Evolutionary conservation across 2,888 invertebrate genomes (phyloP).

Genomic region (Venusia cambrica): DNA sequence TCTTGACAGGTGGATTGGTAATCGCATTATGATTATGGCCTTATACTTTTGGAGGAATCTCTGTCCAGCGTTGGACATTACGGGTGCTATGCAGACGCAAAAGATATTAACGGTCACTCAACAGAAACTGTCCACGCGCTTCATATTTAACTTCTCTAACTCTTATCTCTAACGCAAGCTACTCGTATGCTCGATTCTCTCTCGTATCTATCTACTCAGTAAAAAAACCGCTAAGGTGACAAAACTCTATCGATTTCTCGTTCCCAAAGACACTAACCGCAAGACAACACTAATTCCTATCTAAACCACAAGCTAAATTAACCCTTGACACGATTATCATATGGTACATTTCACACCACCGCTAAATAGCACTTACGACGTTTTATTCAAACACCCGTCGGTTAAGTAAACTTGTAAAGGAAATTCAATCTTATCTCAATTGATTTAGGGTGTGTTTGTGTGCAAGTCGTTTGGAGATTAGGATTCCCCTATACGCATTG

Average conservation of each 20-base stretch:
- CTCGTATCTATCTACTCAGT: too few species aligned
- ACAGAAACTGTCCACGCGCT: too few species aligned
- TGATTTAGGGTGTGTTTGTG: conserved; percentile 35
- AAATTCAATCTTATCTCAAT: conserved; percentile 30
- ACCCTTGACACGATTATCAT: conserved; percentile 26
- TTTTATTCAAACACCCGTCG: conserved; percentile 8
- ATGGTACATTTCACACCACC: conserved; percentile 29
- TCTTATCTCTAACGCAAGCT: too few species aligned
- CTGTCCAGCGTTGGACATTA: too few species aligned
- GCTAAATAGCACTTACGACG: conserved; percentile 26
- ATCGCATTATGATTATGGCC: too few species aligned
- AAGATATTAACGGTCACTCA: too few species aligned
- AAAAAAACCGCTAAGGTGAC: conserved; percentile 26
- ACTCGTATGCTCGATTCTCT: too few species aligned
- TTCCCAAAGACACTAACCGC: conserved; percentile 10
- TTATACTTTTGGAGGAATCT: too few species aligned
- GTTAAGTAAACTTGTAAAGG: conserved; percentile 10
- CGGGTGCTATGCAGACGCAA: too few species aligned
- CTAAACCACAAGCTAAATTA: conserved; percentile 24
- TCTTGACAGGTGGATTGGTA: too few species aligned
- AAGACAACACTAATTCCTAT: conserved; percentile 20
- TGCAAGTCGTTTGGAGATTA: conserved; percentile 35
- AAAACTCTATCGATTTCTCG: conserved; percentile 26
- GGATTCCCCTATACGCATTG: conserved; percentile 70
- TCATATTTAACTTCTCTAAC: too few species aligned